Base-by-base conservation (phyloP, 2,888 invertebrate species). In the Deroplatys truncata region DNA sequence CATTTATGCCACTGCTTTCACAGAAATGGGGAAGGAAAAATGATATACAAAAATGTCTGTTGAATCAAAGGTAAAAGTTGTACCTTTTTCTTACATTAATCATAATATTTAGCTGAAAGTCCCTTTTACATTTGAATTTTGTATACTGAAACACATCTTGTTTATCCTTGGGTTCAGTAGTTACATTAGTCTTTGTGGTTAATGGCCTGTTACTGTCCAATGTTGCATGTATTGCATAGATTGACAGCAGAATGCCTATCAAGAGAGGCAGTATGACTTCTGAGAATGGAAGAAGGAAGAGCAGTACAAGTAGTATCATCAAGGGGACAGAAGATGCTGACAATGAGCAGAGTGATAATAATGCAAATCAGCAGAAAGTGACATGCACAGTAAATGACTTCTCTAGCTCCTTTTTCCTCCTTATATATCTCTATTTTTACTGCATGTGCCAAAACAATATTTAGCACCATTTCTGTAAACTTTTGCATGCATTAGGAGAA, bases 161-260 rank as follows among this genome's bases (percentile, higher is more conserved):
- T 25, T 20, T 72, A 25, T 72, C 1, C 56, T 20, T 72, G 20
- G 25, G 56, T 72, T 25, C 20, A 4, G 56, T 72, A 72, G 2
- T 20, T 72, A 25, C n/a, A 28, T 28, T 28, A 84, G 28, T 29
- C 35, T 35, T n/a, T 87, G 29, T 87, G 87, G 29, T 35, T 82
- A 31, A 82, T 87, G 87, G 82, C n/a, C 31, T 87, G 2, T 87
- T 87, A 82, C 31, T 87, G 87, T 87, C 82, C 82, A 28, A 86
- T 86, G 86, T 86, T 87, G 86, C 86, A 85, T 89, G 86, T 89
- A 82, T 86, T 82, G 82, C 28, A 82, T 87, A 89, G 89, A 89
- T 87, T 87, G 86, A 29, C 28, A 89, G 89, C 89, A 87, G 89
- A 84, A 86, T 56, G 84, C 89, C 84, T 31, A 56, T 35, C 49